Conservation (phyloP, 2,797 vertebrate species). For the Knipowitschia caucasica region DNA sequence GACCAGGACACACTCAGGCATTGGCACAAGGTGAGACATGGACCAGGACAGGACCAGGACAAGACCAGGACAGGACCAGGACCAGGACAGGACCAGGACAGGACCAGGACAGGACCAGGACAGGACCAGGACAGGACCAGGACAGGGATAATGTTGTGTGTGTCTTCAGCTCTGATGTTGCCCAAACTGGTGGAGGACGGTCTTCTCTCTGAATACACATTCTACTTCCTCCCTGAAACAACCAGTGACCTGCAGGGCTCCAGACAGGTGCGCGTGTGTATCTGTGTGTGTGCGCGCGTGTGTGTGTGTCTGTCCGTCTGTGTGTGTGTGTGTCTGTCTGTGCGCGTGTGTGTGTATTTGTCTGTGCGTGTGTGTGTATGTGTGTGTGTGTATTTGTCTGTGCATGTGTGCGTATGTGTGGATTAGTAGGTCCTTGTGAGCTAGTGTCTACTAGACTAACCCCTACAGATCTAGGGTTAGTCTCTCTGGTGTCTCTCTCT, state of each 20-base stretch:
- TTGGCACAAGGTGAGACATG: constrained; percentile 88
- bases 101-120: constrained; percentile 79
- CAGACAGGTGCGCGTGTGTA: constrained; percentile 81
- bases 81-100: constrained; percentile 20
- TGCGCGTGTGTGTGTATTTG: too few species aligned
- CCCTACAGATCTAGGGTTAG: too few species aligned
- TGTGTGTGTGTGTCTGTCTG: too few species aligned
- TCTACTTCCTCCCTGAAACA: constrained; percentile 81
- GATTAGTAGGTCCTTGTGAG: too few species aligned
- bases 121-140: neutral
- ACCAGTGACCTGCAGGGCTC: constrained; percentile 84
- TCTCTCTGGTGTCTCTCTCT: too few species aligned
- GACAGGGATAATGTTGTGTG: too few species aligned
- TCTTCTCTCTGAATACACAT: constrained; percentile 82
- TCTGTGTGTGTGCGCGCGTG: too few species aligned
- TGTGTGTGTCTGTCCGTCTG: too few species aligned
- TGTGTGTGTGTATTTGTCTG: too few species aligned
- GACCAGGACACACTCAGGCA: constrained; percentile 44
- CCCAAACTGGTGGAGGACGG: constrained; percentile 81
- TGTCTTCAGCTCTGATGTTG: constrained; percentile 82
- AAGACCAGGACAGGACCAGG: constrained; percentile 26
- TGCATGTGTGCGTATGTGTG: too few species aligned
- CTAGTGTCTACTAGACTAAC: too few species aligned
- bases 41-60: neutral
- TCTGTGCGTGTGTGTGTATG: too few species aligned